Conservation (phyloP, 1,140 invertebrate genomes). For the Hylaeus volcanicus region DNA sequence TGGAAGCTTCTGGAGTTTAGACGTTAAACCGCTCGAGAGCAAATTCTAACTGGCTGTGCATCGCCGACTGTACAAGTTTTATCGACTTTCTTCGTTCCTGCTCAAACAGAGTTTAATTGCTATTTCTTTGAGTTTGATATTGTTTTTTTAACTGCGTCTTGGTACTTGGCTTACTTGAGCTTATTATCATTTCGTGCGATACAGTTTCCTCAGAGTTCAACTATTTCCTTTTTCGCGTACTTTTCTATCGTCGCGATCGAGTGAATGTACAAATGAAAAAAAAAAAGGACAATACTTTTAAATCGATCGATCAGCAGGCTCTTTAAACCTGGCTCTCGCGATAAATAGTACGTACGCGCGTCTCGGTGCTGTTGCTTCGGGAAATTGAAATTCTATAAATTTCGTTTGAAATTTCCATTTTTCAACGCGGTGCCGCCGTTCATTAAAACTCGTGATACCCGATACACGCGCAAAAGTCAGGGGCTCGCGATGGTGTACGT, state of each 20-base stretch:
- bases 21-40: constrained; percentile 3
- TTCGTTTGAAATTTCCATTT: too few species aligned
- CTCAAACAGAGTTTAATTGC: neutral
- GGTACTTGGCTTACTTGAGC: neutral
- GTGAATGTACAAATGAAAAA: too few species aligned
- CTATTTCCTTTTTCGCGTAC: too few species aligned
- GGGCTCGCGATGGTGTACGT: neutral
- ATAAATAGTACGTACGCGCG: neutral
- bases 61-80: neutral
- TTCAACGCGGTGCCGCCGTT: neutral
- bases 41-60: constrained; percentile 4
- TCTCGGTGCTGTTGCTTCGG: neutral
- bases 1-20: constrained; percentile 4
- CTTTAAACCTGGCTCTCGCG: neutral
- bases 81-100: neutral
- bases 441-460: neutral
- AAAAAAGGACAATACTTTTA: too few species aligned
- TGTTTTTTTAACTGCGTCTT: neutral
- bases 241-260: too few species aligned
- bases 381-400: constrained; percentile 13
- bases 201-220: too few species aligned
- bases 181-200: too few species aligned
- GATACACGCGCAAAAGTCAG: neutral
- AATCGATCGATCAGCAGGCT: too few species aligned
- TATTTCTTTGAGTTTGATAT: neutral